A percentile compares a stretch with the other conserved stretches of the same genome.
These are phyloP conservation scores for Menidia menidia DNA, from an alignment of 2,797 vertebrate genomes.

Conservation along the genomic window DNA sequence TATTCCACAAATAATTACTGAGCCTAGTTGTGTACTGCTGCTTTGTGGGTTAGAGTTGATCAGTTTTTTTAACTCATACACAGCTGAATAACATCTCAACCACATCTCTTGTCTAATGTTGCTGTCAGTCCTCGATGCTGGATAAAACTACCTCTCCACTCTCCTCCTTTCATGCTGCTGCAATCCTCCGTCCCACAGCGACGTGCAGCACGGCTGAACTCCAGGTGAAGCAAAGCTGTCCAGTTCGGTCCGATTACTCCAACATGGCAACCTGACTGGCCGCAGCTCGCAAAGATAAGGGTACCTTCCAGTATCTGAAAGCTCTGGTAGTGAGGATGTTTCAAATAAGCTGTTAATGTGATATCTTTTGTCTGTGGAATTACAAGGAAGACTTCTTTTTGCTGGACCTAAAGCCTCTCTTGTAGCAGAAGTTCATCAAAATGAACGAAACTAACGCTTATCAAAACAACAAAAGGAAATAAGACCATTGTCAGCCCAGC, in stretches of 20 bases:
- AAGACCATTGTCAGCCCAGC: background rate
- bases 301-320: slow-evolving; percentile 33
- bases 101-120: background rate
- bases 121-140: slow-evolving; percentile 10
- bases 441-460: no score
- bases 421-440: no score
- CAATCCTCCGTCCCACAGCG: slow-evolving; percentile 44
- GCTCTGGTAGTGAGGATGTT: slow-evolving; percentile 10
- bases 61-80: slow-evolving; percentile 4
- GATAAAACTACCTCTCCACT: slow-evolving; percentile 29
- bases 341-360: background rate
- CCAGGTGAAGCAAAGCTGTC: slow-evolving; percentile 42
- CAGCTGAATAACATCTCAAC: slow-evolving; percentile 6
- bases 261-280: slow-evolving; percentile 53
- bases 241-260: slow-evolving; percentile 40
- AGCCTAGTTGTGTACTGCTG: background rate
- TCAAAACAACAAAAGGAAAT: background rate
- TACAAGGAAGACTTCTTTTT: background rate
- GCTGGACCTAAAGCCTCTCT: background rate
- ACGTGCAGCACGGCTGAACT: slow-evolving; percentile 58
- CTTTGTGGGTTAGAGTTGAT: background rate
- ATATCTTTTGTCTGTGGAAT: background rate
- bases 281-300: slow-evolving; percentile 39
- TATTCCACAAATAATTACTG: background rate
- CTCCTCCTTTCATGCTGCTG: slow-evolving; percentile 22